Conservation (phyloP, 2,888 invertebrate species). For the Eristalinus aeneus region DNA sequence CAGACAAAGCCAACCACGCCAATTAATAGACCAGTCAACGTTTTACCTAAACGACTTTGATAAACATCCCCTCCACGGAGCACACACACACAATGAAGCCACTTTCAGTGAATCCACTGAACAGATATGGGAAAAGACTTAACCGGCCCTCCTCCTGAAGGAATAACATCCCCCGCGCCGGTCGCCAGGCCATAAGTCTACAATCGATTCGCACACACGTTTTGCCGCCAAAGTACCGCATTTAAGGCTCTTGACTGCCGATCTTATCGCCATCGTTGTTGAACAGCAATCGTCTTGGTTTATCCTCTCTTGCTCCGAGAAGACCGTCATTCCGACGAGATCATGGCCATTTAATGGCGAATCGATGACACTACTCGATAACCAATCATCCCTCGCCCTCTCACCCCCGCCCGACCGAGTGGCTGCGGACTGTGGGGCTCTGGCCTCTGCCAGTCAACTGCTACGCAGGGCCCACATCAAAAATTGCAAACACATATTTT, state of each 20-base stretch:
- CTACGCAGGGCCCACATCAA: slow-evolving; percentile 44
- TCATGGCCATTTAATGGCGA: slow-evolving; percentile 64
- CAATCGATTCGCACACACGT: slow-evolving; percentile 52
- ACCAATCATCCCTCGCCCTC: slow-evolving; percentile 25
- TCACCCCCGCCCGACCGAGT: neutral
- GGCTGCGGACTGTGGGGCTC: neutral
- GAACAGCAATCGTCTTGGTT: slow-evolving; percentile 52
- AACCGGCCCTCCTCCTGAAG: neutral
- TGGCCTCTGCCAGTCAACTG: neutral
- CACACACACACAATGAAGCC: slow-evolving; percentile 40
- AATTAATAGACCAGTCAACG: neutral
- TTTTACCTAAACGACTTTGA: slow-evolving; percentile 7
- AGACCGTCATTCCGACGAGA: slow-evolving; percentile 53
- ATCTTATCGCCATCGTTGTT: slow-evolving; percentile 45
- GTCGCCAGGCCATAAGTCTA: neutral
- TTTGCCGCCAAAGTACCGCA: slow-evolving; percentile 55
- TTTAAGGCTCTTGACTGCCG: slow-evolving; percentile 46
- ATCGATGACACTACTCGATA: slow-evolving; percentile 61
- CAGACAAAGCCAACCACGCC: neutral
- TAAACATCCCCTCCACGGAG: slow-evolving; percentile 45
- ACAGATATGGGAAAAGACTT: slow-evolving; percentile 63
- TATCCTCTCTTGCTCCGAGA: slow-evolving; percentile 12
- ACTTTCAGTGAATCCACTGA: slow-evolving; percentile 60
- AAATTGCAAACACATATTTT: slow-evolving; percentile 67
- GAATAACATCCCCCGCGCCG: neutral